Evolutionary conservation across 2,888 invertebrate species (phyloP), one percentile per base, ranked within the genome.

Genomic region (Lottia scabra): DNA sequence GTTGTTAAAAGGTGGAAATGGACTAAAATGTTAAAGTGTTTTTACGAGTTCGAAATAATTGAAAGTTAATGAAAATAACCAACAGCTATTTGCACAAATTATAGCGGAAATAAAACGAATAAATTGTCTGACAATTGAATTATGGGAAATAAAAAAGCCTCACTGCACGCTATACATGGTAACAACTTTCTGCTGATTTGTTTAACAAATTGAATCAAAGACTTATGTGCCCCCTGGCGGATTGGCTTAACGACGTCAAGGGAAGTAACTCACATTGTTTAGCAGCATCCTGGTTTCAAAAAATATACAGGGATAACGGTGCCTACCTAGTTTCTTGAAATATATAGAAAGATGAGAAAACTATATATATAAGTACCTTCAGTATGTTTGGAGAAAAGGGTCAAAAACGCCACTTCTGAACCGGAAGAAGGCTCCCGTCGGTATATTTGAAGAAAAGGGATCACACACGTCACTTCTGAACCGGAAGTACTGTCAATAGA

Each of bases 121-220:
- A 70, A 70, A 70, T 70, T 66, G 70, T 56, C 66, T 65, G 66
- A 13, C 65, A 70, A 65, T 70, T 65, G 26, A 70, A 70, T 70
- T 70, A 70, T 44, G 48, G 63, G 66, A 43, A 43, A 56, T 38
- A 62, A 70, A 62, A 45, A 56, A 56, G 23, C 56, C 56, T 56
- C 56, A 23, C 56, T 56, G 62, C 66, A 23, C 48, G 56, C 63
- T 43, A 30, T 66, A 46, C 70, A 65, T 56, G 56, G 46, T 62
- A 46, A 16, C 56, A 63, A 27, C 70, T 66, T 66, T 66, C 65
- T 70, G 56, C 65, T 70, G 65, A 70, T 70, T 70, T 70, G 70
- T 70, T 70, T 70, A 65, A 65, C 64, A 65, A 70, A 70, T 70
- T 70, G 70, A 65, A 65, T 65, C 65, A 65, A 62, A 45, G 65